These are phyloP conservation scores for Eleutherodactylus coqui DNA, from an alignment of 2,797 vertebrate genomes.

Conservation along the genomic window DNA sequence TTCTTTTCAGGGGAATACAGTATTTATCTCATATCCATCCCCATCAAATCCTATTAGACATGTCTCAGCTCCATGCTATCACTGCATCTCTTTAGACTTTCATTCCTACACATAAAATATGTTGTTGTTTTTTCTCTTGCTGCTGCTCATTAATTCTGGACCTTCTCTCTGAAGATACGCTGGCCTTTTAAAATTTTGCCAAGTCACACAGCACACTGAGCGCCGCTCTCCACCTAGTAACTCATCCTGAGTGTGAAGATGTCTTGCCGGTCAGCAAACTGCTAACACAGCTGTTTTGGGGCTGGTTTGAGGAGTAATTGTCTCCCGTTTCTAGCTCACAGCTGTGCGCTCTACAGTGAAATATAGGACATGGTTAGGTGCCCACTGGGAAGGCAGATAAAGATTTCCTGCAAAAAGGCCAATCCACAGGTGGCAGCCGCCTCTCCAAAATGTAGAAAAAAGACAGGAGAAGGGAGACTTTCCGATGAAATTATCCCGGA, in stretches of 20 bases:
- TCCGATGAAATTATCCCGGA: neutral
- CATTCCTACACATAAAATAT: neutral
- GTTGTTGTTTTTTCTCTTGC: neutral
- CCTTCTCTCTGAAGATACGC: neutral
- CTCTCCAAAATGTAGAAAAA: neutral
- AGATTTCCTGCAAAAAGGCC: constrained; percentile 33
- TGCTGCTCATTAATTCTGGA: constrained; percentile 26
- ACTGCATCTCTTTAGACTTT: neutral
- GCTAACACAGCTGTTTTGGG: constrained; percentile 53
- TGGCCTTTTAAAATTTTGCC: constrained; percentile 31
- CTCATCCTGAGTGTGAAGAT: constrained; percentile 31
- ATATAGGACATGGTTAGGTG: constrained; percentile 44
- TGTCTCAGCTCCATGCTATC: neutral
- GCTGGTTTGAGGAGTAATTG: constrained; percentile 37
- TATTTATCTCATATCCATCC: neutral
- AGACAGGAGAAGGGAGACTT: neutral
- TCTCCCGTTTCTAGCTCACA: constrained; percentile 28
- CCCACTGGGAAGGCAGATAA: constrained; percentile 54
- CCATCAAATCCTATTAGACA: neutral
- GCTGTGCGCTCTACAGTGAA: constrained; percentile 44
- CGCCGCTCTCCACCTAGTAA: neutral
- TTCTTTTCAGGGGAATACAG: too few relatives aligned
- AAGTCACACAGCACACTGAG: neutral
- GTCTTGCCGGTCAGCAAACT: constrained; percentile 32
- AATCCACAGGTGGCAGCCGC: constrained; percentile 25